Evolutionary conservation across 2,888 invertebrate species (phyloP), one percentile per base, ranked within the genome.

Genomic region (Heterodera filipjevi): DNA sequence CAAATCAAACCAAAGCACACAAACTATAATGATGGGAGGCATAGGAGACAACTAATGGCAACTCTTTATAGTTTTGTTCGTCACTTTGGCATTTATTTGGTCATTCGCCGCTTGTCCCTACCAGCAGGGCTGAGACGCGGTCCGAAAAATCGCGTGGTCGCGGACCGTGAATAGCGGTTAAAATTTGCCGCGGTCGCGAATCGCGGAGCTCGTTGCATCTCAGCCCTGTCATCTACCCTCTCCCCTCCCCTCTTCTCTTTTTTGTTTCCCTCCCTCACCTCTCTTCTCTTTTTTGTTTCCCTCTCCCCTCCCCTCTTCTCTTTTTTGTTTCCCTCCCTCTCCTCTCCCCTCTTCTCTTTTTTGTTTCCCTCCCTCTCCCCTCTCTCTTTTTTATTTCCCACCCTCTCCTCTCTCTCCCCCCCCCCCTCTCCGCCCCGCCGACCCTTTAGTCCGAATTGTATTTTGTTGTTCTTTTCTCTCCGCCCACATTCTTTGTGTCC

Each of bases 391-490:
- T 32, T 71, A 12, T 14, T 33, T 30, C 14, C 32, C 53, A 12
- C 71, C 35, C 14, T 12, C 2, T 2, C 71, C 49, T 2, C 35
- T 39, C 16, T 3, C 35, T 39, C 16, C 19, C 19, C 19, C 22
- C 14, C 19, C 6, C 0, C 71, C 30, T 3, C 30, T 3, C 16
- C 30, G 14, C 1, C 16, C 16, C 2, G 16, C 30, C 30, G 33
- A 22, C 6, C n/a, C 46, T 16, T 71, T 71, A 16, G 22, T 16
- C 0, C 30, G 12, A 39, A 39, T 39, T 39, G 12, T 12, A 39
- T 39, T 39, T 32, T 19, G 72, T 19, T 35, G 39, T 72, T 72
- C 72, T 16, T 22, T 72, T 44, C 59, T 33, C 35, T 39, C 71
- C 44, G 71, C 44, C 30, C 49, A 14, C 49, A 19, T 19, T 49